phyloP scores from a whole-genome alignment of 2,797 vertebrate species.

The Enteromius unitaeniatus region DNA sequence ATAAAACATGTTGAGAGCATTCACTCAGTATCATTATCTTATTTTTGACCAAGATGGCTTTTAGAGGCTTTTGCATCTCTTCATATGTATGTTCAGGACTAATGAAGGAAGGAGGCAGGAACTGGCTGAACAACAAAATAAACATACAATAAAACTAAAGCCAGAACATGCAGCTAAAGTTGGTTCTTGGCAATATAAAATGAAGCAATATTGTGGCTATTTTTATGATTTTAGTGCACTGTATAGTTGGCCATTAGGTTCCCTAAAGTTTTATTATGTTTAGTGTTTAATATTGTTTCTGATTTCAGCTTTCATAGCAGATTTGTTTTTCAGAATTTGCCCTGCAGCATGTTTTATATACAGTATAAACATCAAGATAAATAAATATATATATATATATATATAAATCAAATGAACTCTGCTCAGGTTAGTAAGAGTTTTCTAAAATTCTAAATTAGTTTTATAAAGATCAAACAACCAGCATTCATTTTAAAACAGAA shows the following conservation, averaged over 20 bases:
- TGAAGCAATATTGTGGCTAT: not conserved
- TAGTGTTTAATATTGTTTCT: not conserved
- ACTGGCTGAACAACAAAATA: not conserved
- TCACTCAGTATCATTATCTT: no score
- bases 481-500: not conserved
- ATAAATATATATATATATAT: not conserved
- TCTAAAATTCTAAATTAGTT: not conserved
- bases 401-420: not conserved
- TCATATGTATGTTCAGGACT: not conserved
- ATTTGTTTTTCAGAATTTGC: not conserved
- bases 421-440: not conserved
- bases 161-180: not conserved
- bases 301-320: not conserved
- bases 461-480: not conserved
- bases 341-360: not conserved
- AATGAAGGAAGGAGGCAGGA: not conserved
- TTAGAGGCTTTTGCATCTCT: no score
- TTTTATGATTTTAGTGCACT: not conserved
- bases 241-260: not conserved
- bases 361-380: not conserved
- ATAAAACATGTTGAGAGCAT: no score
- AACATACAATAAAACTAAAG: not conserved
- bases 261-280: not conserved
- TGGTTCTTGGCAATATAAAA: not conserved
- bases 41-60: no score